Conservation (phyloP, 2,797 vertebrate genomes). For the Arctocebus calabarensis region DNA sequence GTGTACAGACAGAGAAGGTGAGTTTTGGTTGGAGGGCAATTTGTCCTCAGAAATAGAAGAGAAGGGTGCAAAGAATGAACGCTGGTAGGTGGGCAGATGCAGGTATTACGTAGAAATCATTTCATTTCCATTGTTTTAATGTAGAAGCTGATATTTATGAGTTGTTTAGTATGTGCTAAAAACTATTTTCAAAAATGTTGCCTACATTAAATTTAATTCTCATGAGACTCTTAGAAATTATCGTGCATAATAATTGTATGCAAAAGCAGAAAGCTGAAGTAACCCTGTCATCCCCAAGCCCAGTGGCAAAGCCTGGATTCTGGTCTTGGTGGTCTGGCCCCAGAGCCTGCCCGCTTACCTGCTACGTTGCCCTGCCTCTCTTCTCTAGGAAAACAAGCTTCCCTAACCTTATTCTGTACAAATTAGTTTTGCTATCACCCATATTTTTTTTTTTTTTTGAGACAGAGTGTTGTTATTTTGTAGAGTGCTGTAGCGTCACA, state of each 20-base stretch:
- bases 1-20: rapidly evolving
- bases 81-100: neutral
- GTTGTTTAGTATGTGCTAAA: neutral
- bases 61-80: neutral
- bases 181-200: neutral
- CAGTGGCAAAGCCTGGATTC: neutral
- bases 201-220: neutral
- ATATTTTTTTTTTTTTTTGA: neutral
- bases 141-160: neutral
- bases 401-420: neutral
- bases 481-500: too few relatives aligned
- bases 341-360: neutral
- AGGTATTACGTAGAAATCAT: neutral
- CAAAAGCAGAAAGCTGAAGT: neutral
- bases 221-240: neutral
- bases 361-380: neutral
- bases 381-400: neutral
- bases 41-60: neutral
- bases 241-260: neutral
- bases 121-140: neutral
- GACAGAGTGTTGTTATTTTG: too few relatives aligned
- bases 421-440: neutral
- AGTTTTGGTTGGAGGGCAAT: neutral
- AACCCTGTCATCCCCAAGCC: neutral
- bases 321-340: too few relatives aligned